Percentiles rank a stretch among this genome's conserved stretches.
phyloP scores from a whole-genome alignment of 2,888 invertebrate genomes.

The Melolontha melolontha region DNA sequence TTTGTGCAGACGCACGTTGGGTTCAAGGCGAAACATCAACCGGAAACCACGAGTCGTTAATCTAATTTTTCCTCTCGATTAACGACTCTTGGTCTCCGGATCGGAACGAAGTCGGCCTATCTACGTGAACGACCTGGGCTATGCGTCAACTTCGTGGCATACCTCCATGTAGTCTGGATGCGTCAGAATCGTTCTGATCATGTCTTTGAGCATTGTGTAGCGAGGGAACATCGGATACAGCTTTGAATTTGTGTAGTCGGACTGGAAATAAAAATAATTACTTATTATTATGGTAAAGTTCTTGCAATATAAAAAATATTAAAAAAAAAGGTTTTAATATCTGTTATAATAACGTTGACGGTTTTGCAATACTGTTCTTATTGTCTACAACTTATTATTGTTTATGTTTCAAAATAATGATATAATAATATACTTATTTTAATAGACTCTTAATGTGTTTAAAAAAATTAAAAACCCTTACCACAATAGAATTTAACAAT shows the following conservation, averaged over 20 bases:
- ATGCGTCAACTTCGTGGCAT: slow-evolving; percentile 89
- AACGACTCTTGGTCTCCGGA: not conserved
- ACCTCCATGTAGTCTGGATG: slow-evolving; percentile 98
- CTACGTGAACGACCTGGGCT: slow-evolving; percentile 68
- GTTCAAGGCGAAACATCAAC: not conserved
- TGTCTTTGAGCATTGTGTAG: slow-evolving; percentile 95
- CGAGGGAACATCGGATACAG: slow-evolving; percentile 94
- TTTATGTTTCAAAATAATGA: no score
- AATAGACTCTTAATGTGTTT: no score
- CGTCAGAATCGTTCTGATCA: slow-evolving; percentile 96
- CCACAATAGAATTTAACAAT: no score
- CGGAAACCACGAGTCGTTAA: not conserved
- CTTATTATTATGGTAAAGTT: not conserved
- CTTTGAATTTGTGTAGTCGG: slow-evolving; percentile 91
- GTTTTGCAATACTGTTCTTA: no score
- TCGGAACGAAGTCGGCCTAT: slow-evolving; percentile 6
- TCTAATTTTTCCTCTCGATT: slow-evolving; percentile 1
- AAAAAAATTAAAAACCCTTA: no score
- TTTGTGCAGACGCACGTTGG: no score
- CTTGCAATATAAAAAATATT: no score
- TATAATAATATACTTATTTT: no score
- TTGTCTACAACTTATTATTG: no score
- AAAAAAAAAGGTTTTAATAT: no score
- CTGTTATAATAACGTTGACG: no score
- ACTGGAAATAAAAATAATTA: slow-evolving; percentile 69